Evolutionary conservation across 1,140 invertebrate genomes (phyloP), one percentile per base, ranked within the genome.

Genomic region (Lethocerus indicus): DNA sequence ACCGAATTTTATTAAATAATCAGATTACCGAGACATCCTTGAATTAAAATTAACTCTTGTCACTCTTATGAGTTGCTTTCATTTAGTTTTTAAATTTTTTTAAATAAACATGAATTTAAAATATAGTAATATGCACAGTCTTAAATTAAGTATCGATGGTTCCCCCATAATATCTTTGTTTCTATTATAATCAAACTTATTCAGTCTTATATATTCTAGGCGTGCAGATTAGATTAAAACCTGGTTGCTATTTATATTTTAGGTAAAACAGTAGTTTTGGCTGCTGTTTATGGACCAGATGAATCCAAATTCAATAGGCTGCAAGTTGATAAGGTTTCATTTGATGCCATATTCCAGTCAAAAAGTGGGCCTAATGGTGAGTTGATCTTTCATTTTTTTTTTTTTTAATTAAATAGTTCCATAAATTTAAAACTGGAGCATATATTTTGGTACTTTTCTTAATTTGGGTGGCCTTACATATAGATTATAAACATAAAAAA

Each of bases 281-380:
- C 76, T 35, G 79, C 80, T 51, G 71, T 90, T 20, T 84, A 90
- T 70, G 89, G 89, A 0, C 88, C 89, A 1, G 64, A 80, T 9
- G 87, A 92, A 67, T 76, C 79, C 3, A 86, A 78, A 63, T 65
- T 75, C 42, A 73, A 77, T 41, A 88, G 82, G 66, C 76, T 87
- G 56, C 70, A 78, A 47, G 76, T 83, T 47, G 83, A 89, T 50
- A 83, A 78, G 67, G 78, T 83, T 6, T 75, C 70, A 32, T 61
- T 92, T 9, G 87, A 92, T 65, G 79, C 84, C 37, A 66, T 76
- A 23, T 92, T 79, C 59, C 75, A 73, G 55, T 75, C 79, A 6
- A 84, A 87, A 64, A 69, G 75, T 52, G 85, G 86, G 4, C n/a
- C n/a, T n/a, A n/a, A n/a, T n/a, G n/a, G n/a, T n/a, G n/a, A n/a